Evolutionary conservation across 2,113 vertebrate genomes (phyloP).

Genomic region (Cariama cristata): DNA sequence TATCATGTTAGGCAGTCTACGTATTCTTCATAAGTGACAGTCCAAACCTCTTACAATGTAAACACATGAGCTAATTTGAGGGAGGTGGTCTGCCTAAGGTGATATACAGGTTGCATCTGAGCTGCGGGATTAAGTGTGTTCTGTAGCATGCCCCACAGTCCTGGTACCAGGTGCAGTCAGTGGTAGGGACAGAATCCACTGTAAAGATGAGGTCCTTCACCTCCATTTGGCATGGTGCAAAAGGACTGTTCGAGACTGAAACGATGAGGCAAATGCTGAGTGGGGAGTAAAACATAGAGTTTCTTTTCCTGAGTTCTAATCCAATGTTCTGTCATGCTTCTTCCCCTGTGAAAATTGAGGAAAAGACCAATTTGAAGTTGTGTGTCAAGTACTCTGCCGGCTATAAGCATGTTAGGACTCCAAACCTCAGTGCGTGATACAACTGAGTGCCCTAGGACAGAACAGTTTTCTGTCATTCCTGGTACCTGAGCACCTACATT

Average conservation of each 20-base stretch:
- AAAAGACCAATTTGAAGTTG: background rate
- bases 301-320: background rate
- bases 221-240: background rate
- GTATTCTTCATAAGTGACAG: background rate
- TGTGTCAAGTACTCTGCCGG: background rate
- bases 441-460: background rate
- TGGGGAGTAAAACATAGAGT: background rate
- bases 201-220: background rate
- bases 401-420: no score
- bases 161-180: background rate
- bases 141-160: background rate
- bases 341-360: background rate
- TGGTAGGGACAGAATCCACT: background rate
- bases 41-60: accelerated
- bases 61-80: background rate
- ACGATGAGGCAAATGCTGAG: background rate
- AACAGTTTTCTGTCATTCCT: no score
- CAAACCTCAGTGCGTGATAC: background rate
- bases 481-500: background rate
- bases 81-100: background rate
- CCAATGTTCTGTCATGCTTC: background rate
- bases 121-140: background rate
- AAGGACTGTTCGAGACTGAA: background rate
- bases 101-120: accelerated
- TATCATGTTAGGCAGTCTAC: accelerated